Evolutionary conservation across 2,888 invertebrate species (phyloP), one percentile per base, ranked within the genome.

Genomic region (Chydorus sphaericus): DNA sequence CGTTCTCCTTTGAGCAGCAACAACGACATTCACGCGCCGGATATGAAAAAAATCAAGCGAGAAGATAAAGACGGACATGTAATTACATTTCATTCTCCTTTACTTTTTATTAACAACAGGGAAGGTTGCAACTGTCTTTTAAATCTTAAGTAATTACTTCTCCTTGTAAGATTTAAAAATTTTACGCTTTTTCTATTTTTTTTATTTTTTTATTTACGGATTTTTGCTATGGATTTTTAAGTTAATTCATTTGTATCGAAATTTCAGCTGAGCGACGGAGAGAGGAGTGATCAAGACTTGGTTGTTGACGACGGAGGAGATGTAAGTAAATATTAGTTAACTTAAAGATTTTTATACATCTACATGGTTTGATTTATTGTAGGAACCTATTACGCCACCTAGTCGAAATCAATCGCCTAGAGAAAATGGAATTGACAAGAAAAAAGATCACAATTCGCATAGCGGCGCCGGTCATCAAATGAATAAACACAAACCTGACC

Each of bases 321-420:
- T 64, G 71, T 69, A 61, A 62, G 63, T 36, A 16, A 33, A 23
- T 23, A 28, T 33, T 56, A 6, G 26, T 31, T 56, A 26, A 14
- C 31, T 31, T 16, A 23, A 33, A 31, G 7, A 18, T 48, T 48
- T 33, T 20, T 48, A 31, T 33, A 36, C 4, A 11, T 53, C 26
- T 49, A 14, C 11, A n/a, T 28, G 7, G 54, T 39, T 54, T 18
- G 18, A 18, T 31, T 28, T 39, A 28, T 49, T 49, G 33, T 33
- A 74, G 73, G 90, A 89, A 66, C 87, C 87, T 7, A 80, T 83
- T 54, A 87, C 88, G 53, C 86, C 88, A 1, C 81, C 85, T 64
- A 85, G 72, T 63, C 88, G 89, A 16, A 87, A 89, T n/a, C 79
- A 87, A 3, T 88, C 89, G n/a, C 87, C 89, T 0, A 71, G 87